Evolutionary conservation across 2,797 vertebrate species (phyloP).

Genomic region (Vultur gryphus): DNA sequence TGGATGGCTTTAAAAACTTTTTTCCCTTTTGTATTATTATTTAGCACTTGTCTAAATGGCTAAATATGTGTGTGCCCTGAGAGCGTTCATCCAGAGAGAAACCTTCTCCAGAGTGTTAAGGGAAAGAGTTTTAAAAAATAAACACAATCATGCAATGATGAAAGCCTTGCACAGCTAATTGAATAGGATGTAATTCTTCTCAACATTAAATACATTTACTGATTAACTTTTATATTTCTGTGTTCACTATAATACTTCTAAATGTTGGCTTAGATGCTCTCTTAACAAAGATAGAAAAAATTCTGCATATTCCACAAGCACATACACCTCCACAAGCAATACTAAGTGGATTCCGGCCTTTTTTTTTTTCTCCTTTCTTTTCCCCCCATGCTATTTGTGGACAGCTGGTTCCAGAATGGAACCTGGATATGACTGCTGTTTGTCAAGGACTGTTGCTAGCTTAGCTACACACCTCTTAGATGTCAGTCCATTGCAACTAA

Average conservation of each 20-base stretch:
- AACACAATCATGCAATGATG: not conserved
- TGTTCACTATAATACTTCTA: not conserved
- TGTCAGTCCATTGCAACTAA: not conserved
- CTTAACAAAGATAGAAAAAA: not conserved
- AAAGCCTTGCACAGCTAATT: not conserved
- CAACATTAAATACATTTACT: not conserved
- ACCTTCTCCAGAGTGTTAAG: not conserved
- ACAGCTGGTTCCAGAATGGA: not conserved
- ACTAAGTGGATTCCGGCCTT: not conserved
- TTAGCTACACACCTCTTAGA: not conserved
- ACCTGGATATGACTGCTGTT: not conserved
- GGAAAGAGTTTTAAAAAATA: not conserved
- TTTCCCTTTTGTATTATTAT: not conserved
- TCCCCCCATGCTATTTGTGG: not conserved
- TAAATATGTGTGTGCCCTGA: not conserved
- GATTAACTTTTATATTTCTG: slow-evolving; percentile 1
- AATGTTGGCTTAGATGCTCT: not conserved
- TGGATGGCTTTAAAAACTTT: not conserved
- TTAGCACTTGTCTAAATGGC: slow-evolving; percentile 25
- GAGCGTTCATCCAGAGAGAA: not conserved
- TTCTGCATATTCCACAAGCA: not conserved
- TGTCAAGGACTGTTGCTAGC: not conserved
- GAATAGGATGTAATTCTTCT: slow-evolving; percentile 14
- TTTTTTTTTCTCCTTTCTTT: not conserved
- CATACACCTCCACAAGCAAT: not conserved